Conservation (phyloP, 2,888 invertebrate species). For the Druceiella hillmani region DNA sequence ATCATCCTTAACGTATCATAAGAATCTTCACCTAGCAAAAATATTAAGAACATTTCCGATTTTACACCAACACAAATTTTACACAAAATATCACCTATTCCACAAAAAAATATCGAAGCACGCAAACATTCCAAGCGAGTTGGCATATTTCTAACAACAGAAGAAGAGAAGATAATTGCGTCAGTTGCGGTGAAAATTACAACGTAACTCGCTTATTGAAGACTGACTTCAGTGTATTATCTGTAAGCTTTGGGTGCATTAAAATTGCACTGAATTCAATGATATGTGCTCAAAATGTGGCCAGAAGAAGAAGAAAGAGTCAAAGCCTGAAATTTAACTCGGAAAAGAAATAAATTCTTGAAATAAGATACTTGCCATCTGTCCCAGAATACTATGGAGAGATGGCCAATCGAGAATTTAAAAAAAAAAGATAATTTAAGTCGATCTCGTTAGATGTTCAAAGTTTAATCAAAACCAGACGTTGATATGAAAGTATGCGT, state of each 20-base stretch:
- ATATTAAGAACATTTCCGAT: conserved; percentile 1
- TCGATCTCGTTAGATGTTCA: too few species aligned
- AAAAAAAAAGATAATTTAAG: too few species aligned
- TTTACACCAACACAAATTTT: conserved; percentile 16
- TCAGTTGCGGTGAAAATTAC: too few species aligned
- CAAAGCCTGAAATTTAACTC: neutral
- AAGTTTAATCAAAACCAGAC: too few species aligned
- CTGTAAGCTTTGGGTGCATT: neutral
- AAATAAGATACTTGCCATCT: neutral
- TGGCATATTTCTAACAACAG: conserved; percentile 15
- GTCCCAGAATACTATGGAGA: neutral
- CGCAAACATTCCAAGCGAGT: conserved; percentile 16
- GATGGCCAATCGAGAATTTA: conserved; percentile 3
- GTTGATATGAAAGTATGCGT: too few species aligned
- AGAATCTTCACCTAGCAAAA: too few species aligned
- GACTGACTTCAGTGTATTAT: too few species aligned
- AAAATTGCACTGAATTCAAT: neutral
- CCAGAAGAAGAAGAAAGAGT: neutral
- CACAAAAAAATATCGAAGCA: conserved; percentile 14
- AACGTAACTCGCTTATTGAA: too few species aligned
- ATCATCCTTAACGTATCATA: too few species aligned
- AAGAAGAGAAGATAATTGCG: too few species aligned
- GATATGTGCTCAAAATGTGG: neutral
- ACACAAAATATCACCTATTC: conserved; percentile 14
- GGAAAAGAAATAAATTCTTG: neutral